These are phyloP conservation scores for Entosphenus tridentatus DNA, from an alignment of 2,113 vertebrate species.

Conservation along the genomic window DNA sequence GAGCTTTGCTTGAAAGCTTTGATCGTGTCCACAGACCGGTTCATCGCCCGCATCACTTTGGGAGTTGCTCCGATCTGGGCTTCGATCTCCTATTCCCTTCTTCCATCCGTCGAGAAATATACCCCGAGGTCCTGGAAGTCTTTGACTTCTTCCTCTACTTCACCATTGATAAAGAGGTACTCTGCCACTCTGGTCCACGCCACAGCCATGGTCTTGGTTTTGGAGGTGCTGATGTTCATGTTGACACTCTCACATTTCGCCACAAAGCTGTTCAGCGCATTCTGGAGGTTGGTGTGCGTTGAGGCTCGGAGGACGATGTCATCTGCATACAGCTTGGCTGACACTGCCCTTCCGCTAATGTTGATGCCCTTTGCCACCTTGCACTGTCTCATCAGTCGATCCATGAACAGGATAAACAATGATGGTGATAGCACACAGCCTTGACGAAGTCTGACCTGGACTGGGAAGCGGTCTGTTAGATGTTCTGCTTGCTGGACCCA, in stretches of 20 bases:
- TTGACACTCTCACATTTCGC: conserved; percentile 4
- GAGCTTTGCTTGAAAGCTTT: too few species aligned
- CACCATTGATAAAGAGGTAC: conserved; percentile 6
- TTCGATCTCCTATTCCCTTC: conserved; percentile 1
- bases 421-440: not conserved
- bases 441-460: not conserved
- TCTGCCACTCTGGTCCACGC: conserved; percentile 3
- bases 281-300: not conserved
- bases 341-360: too few species aligned
- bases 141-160: conserved; percentile 1
- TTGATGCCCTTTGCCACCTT: too few species aligned
- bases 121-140: conserved; percentile 7
- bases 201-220: conserved; percentile 7
- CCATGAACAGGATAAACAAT: not conserved
- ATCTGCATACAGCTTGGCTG: not conserved
- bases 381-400: too few species aligned
- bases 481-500: not conserved
- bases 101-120: conserved; percentile 5
- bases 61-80: not conserved
- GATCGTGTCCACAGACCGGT: too few species aligned
- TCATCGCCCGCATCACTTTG: not conserved
- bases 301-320: not conserved
- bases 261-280: not conserved
- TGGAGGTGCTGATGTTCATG: conserved; percentile 9
- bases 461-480: not conserved